Conservation (phyloP, 2,797 vertebrate genomes). For the Acomys russatus region DNA sequence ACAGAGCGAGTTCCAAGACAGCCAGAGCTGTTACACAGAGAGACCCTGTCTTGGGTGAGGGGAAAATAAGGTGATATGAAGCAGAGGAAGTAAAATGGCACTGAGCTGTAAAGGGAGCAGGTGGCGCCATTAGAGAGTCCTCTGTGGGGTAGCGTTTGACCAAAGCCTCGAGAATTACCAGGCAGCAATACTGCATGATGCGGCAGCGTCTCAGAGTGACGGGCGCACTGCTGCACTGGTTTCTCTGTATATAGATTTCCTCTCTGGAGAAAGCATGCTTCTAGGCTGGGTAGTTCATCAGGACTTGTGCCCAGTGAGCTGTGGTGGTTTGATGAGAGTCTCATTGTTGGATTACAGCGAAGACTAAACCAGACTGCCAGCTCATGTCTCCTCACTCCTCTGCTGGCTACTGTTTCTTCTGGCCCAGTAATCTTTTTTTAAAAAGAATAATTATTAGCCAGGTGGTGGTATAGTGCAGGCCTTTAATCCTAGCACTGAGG, state of each 20-base stretch:
- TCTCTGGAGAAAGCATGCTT: conserved; percentile 28
- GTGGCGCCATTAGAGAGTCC: background rate
- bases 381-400: conserved; percentile 28
- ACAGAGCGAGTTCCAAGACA: too few relatives aligned
- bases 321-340: background rate
- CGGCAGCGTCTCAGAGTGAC: background rate
- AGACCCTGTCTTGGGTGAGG: too few relatives aligned
- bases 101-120: background rate
- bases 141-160: background rate
- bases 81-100: background rate
- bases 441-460: background rate
- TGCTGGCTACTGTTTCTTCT: conserved; percentile 21
- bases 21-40: too few relatives aligned
- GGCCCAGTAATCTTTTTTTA: background rate
- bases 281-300: background rate
- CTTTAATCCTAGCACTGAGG: too few relatives aligned
- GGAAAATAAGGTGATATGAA: background rate
- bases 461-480: too few relatives aligned
- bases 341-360: background rate
- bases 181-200: background rate
- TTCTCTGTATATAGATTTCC: conserved; percentile 31
- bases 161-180: background rate
- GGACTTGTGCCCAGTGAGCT: background rate
- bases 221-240: background rate
- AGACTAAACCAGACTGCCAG: background rate